Evolutionary conservation across 2,797 vertebrate species (phyloP).

Genomic region (Peromyscus nudipes): DNA sequence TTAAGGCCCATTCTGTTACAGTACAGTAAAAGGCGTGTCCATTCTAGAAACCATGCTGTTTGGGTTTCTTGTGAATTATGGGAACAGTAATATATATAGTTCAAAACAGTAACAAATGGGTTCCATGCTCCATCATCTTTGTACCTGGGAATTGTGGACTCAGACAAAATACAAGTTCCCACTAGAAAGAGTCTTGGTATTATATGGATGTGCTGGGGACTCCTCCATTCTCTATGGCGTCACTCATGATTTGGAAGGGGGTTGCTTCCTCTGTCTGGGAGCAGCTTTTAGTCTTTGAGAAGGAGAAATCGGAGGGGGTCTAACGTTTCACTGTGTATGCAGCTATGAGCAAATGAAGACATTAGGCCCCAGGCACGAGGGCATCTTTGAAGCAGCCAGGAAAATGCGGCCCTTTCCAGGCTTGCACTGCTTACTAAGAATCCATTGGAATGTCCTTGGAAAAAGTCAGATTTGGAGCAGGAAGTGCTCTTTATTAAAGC

Average conservation of each 20-base stretch:
- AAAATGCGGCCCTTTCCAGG: neutral
- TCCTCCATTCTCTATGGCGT: constrained; percentile 61
- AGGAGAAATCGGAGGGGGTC: constrained; percentile 61
- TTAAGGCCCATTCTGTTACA: constrained; percentile 89
- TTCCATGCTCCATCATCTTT: constrained; percentile 76
- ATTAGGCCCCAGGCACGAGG: neutral
- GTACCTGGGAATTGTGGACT: constrained; percentile 71
- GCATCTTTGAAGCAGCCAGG: neutral
- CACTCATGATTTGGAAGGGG: constrained; percentile 60
- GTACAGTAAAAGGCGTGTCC: constrained; percentile 83
- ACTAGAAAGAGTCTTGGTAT: constrained; percentile 59
- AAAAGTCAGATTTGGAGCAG: constrained; percentile 69
- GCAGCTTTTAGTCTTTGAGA: constrained; percentile 20
- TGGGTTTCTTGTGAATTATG: constrained; percentile 81
- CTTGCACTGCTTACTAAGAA: neutral
- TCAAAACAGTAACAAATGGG: constrained; percentile 76
- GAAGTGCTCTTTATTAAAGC: constrained; percentile 76
- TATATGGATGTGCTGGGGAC: neutral
- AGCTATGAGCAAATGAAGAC: constrained; percentile 53
- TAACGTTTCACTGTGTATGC: constrained; percentile 22
- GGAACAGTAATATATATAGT: constrained; percentile 83
- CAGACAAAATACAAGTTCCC: constrained; percentile 57
- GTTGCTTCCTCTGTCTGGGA: constrained; percentile 57
- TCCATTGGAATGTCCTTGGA: constrained; percentile 47
- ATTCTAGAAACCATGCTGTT: constrained; percentile 86